Base-by-base conservation (phyloP, 2,113 vertebrate species). In the Hippopotamus amphibius region DNA sequence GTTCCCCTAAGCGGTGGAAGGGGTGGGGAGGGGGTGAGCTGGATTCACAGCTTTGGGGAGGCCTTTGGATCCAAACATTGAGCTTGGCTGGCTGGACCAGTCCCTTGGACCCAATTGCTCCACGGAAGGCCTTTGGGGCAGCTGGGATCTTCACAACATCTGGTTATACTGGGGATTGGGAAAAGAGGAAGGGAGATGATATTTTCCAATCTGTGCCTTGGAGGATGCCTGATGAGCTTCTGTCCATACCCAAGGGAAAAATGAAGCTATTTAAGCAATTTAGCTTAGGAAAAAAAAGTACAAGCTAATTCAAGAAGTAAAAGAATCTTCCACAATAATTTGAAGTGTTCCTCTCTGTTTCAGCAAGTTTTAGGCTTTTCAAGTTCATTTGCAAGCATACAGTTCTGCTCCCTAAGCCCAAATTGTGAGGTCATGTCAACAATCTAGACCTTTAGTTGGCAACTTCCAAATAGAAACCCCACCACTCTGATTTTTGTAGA, bases 251-350 rank as follows among this genome's bases (percentile, higher is more conserved):
- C 96, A 94, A 94, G 77, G 93, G 97, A 53, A 95, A 93, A 96
- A 95, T 93, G 92, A 93, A 92, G 68, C 91, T 97, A 97, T 93
- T 97, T 74, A 96, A 96, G 96, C 97, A 92, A 97, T 97, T 98
- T 95, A 97, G 88, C 72, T 97, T 97, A 94, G 37, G 96, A 76
- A 28, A 91, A 87, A 87, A 57, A 26, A 96, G 86, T 97, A 96
- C 48, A 37, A 97, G 93, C 53, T 94, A 98, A 98, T 97, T 97
- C 97, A 97, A 41, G 82, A 90, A 94, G 53, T 79, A 88, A 80
- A 98, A 84, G 93, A 76, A 96, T 88, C 89, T 66, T 91, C 76
- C 72, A 93, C 87, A 97, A 1, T 97, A 90, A 98, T 87, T 46
- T 93, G 55, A 97, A 97, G 66, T 2, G 43, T 77, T 98, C 15